Conservation (phyloP, 2,888 invertebrate species). For the Pseudeuparius sepicola region DNA sequence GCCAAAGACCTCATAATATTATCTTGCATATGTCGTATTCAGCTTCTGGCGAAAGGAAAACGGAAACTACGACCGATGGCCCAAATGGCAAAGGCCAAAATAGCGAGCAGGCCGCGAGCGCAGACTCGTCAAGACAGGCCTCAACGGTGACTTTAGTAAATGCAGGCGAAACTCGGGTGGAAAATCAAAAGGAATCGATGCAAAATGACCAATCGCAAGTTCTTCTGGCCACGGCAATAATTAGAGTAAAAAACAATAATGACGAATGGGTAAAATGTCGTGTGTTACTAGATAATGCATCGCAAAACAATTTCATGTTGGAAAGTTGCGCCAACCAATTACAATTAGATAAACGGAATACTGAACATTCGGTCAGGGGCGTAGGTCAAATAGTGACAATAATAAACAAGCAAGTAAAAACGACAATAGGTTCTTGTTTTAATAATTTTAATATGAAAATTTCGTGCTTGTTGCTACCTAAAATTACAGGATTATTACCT, state of each 20-base stretch:
- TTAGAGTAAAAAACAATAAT: not conserved
- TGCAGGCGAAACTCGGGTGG: no score
- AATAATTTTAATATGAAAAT: slow-evolving; percentile 1
- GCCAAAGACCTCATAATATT: slow-evolving; percentile 1
- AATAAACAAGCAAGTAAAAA: not conserved
- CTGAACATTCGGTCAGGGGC: not conserved
- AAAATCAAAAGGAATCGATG: no score
- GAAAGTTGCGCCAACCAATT: not conserved
- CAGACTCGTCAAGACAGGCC: no score
- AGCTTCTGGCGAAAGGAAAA: no score
- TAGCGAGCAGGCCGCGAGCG: no score
- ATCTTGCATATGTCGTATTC: not conserved
- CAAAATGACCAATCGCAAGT: no score
- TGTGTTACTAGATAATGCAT: not conserved
- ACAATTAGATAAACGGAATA: not conserved
- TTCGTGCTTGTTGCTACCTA: slow-evolving; percentile 11
- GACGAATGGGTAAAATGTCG: not conserved
- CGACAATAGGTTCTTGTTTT: not conserved
- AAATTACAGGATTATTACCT: slow-evolving; percentile 8
- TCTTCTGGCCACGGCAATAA: not conserved
- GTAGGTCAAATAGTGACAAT: not conserved
- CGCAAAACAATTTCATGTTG: not conserved
- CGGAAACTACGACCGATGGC: no score
- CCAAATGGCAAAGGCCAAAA: no score
- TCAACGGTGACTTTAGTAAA: no score